phyloP scores from a whole-genome alignment of 2,797 vertebrate genomes.

The Aselliscus stoliczkanus region DNA sequence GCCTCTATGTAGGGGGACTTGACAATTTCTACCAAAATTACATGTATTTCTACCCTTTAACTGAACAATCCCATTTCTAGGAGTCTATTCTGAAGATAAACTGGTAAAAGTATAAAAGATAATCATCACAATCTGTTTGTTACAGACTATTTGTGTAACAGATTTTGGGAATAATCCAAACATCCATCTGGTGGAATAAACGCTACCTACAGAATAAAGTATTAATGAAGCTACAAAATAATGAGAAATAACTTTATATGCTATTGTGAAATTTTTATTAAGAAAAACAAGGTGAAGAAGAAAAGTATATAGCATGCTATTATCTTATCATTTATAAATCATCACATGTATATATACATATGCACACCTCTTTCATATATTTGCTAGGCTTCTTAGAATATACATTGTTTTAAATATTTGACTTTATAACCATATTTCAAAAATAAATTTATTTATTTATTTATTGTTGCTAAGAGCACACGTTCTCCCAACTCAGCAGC shows the following conservation, averaged over 20 bases:
- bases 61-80: neutral
- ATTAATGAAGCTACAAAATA: neutral
- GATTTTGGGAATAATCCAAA: conserved; percentile 22
- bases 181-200: neutral
- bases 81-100: neutral
- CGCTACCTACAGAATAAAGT: neutral
- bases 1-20: neutral
- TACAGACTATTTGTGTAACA: neutral
- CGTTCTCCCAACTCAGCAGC: too few species aligned
- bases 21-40: neutral
- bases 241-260: neutral
- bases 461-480: too few species aligned
- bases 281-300: neutral
- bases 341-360: neutral
- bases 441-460: too few species aligned
- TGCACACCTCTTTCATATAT: neutral
- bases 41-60: neutral
- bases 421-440: neutral
- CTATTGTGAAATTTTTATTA: neutral
- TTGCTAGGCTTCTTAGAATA: neutral
- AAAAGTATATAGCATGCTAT: neutral
- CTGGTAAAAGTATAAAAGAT: neutral
- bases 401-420: neutral
- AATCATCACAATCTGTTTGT: neutral
- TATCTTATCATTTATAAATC: neutral